Evolutionary conservation across 2,888 invertebrate genomes (phyloP).

Genomic region (Caenorhabditis sinica): DNA sequence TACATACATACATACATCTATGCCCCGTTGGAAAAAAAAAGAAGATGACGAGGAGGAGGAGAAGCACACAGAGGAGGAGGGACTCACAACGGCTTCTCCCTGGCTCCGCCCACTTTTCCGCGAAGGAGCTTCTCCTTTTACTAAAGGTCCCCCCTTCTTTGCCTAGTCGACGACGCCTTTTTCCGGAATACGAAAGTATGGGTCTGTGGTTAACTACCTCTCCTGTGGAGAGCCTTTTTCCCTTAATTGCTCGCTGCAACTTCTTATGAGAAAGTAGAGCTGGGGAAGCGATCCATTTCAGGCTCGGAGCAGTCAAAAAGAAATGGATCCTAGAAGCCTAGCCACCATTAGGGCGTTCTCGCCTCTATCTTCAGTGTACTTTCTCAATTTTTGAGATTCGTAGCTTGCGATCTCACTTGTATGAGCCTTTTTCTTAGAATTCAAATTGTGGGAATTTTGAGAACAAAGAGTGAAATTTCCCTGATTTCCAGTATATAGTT

Average conservation of each 20-base stretch:
- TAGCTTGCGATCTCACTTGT: too few relatives aligned
- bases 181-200: conserved; percentile 62
- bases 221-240: background rate
- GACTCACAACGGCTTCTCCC: conserved; percentile 37
- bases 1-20: conserved; percentile 39
- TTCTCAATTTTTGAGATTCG: too few relatives aligned
- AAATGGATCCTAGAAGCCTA: too few relatives aligned
- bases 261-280: background rate
- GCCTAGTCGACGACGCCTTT: conserved; percentile 34
- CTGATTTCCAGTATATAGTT: too few relatives aligned
- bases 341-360: too few relatives aligned
- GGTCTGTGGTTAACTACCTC: conserved; percentile 43
- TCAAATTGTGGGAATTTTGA: too few relatives aligned
- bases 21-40: conserved; percentile 19
- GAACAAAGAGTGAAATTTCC: too few relatives aligned
- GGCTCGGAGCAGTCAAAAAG: too few relatives aligned
- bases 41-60: conserved; percentile 39
- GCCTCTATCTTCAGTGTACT: too few relatives aligned
- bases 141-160: conserved; percentile 45
- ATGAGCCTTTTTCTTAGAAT: too few relatives aligned
- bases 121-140: conserved; percentile 53
- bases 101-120: conserved; percentile 14
- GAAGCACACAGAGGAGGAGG: background rate
- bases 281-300: too few relatives aligned
- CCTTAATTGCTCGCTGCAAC: conserved; percentile 35